Evolutionary conservation across 2,888 invertebrate genomes (phyloP), one percentile per base, ranked within the genome.

Genomic region (Lasioglossum marginatum): DNA sequence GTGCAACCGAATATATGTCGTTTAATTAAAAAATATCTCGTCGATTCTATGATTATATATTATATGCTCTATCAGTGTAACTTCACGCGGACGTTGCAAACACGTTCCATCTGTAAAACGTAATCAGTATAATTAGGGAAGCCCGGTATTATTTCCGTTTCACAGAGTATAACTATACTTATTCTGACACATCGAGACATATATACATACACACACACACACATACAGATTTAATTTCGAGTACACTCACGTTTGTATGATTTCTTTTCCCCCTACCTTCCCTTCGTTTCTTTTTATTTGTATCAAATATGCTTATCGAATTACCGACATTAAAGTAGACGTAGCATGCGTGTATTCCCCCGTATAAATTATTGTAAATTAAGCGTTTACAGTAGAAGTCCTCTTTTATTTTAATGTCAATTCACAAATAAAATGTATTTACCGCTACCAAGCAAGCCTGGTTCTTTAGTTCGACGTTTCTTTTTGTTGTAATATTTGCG

Each of bases 281-380:
- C 68, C 27, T 52, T 77, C 1, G 48, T 83, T 60, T 77, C 27
- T 80, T 72, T 83, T 89, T 75, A 79, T 90, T 86, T 86, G 74
- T 85, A 91, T 86, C 68, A 79, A 82, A 88, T 86, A 63, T 71
- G 86, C 79, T 85, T 74, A 86, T 79, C 80, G 77, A 79, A 83
- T 48, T 85, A 90, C 72, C 79, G 37, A 81, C 57, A 75, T 86
- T 78, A 68, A 37, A 70, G 88, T 92, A 92, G 91, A 87, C 87
- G 88, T 93, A 91, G 93, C 93, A 93, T 93, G 93, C 85, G 92
- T 92, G 90, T 92, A 92, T 85, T 83, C 86, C 78, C 90, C 82
- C 19, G 63, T 85, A 89, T 92, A 92, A 92, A 87, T 91, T 92
- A 92, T 92, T 93, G 91, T 90, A 92, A 87, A 90, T 91, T 82